A percentile compares a stretch with the other conserved stretches of the same genome.
Evolutionary conservation across 1,140 invertebrate genomes (phyloP).

Genomic region (Triops longicaudatus): DNA sequence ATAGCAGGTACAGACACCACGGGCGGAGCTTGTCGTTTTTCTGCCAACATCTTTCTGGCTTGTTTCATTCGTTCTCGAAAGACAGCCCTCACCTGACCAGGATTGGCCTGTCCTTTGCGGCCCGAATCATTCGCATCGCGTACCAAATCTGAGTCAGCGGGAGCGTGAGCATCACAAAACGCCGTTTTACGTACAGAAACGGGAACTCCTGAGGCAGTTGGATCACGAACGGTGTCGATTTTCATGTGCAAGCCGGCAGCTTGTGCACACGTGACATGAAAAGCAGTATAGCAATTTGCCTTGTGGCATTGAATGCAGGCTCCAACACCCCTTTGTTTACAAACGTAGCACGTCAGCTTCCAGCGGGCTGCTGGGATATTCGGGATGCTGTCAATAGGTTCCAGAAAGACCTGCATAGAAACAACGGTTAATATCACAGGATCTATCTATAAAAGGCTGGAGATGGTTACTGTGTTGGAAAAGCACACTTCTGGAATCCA

Average conservation of each 20-base stretch:
- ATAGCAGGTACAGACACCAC: constrained; percentile 90
- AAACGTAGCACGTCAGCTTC: constrained; percentile 92
- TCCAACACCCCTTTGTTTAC: constrained; percentile 84
- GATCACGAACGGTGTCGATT: constrained; percentile 80
- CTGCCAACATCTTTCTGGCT: constrained; percentile 64
- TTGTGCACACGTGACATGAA: constrained; percentile 97
- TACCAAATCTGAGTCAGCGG: constrained; percentile 55
- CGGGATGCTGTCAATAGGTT: constrained; percentile 93
- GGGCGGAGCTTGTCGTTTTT: constrained; percentile 80
- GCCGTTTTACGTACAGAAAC: constrained; percentile 86
- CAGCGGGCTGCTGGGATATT: constrained; percentile 90
- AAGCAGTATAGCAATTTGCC: constrained; percentile 90
- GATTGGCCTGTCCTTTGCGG: constrained; percentile 38
- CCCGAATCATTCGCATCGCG: constrained; percentile 33
- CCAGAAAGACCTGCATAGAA: constrained; percentile 63
- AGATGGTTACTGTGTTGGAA: constrained; percentile 68
- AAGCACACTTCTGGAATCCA: constrained; percentile 99
- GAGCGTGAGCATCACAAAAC: constrained; percentile 89
- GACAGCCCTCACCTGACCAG: constrained; percentile 45
- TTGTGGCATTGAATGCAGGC: constrained; percentile 98
- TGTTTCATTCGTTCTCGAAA: constrained; percentile 61
- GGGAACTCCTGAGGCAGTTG: constrained; percentile 46
- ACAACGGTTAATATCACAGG: constrained; percentile 19
- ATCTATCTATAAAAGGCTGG: neutral
- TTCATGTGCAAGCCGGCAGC: constrained; percentile 84